A percentile compares a stretch with the other conserved stretches of the same genome.
These are phyloP conservation scores for Rhysida immarginata DNA, from an alignment of 1,140 invertebrate species.

Conservation along the genomic window DNA sequence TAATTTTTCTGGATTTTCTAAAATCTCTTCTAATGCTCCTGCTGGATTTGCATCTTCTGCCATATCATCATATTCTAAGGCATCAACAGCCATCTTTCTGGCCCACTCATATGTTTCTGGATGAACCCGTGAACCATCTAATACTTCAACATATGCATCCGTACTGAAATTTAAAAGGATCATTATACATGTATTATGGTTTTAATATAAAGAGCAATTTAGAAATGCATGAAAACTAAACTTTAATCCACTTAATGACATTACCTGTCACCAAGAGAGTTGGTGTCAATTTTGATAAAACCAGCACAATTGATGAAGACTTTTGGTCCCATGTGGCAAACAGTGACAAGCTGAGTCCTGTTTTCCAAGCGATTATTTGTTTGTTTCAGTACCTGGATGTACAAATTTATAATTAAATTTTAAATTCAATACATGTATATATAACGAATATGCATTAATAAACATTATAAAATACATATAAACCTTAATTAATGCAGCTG, in stretches of 20 bases:
- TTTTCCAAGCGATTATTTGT: slow-evolving; percentile 87
- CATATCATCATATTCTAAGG: slow-evolving; percentile 89
- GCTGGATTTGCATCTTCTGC: slow-evolving; percentile 68
- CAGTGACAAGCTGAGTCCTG: slow-evolving; percentile 83
- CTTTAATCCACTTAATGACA: slow-evolving; percentile 1
- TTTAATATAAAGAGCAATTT: slow-evolving; percentile 3
- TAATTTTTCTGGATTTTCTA: slow-evolving; percentile 84
- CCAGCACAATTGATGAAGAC: slow-evolving; percentile 98
- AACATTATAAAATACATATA: too few species aligned
- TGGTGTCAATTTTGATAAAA: slow-evolving; percentile 97
- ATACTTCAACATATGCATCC: slow-evolving; percentile 84
- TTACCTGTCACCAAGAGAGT: slow-evolving; percentile 67
- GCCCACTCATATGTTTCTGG: slow-evolving; percentile 99
- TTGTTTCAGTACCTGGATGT: slow-evolving; percentile 59
- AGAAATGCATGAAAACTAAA: background rate
- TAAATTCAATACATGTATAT: background rate
- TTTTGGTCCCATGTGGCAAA: slow-evolving; percentile 93
- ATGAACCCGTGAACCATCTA: slow-evolving; percentile 95
- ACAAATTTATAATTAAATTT: slow-evolving; percentile 5
- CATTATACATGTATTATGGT: background rate
- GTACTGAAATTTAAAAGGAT: slow-evolving; percentile 39
- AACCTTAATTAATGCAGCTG: slow-evolving; percentile 63
- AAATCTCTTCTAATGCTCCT: slow-evolving; percentile 89
- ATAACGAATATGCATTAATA: too few species aligned
- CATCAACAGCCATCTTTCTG: slow-evolving; percentile 98